phyloP scores from a whole-genome alignment of 2,113 vertebrate species.

The Oncorhynchus clarkii region DNA sequence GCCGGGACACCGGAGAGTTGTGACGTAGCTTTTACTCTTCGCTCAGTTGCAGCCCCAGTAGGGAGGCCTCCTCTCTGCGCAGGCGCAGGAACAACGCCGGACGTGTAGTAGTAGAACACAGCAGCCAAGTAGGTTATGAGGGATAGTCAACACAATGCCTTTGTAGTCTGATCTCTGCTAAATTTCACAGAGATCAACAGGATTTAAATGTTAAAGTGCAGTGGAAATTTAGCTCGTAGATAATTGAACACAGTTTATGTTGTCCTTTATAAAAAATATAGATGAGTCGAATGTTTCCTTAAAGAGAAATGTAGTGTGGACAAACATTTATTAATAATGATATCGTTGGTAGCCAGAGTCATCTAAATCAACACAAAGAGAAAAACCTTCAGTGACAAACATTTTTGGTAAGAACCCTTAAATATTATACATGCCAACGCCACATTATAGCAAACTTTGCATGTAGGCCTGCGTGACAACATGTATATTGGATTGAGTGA shows the following conservation, averaged over 20 bases:
- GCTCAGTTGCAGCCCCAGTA: conserved; percentile 55
- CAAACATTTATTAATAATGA: not conserved
- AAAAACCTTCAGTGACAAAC: too few species aligned
- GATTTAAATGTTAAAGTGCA: not conserved
- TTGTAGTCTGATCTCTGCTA: not conserved
- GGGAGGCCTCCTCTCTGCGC: conserved; percentile 49
- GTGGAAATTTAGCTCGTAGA: too few species aligned
- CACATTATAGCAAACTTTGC: not conserved
- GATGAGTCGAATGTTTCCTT: too few species aligned
- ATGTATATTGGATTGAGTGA: too few species aligned
- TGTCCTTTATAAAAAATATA: not conserved
- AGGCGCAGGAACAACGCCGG: conserved; percentile 19
- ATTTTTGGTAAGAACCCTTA: too few species aligned
- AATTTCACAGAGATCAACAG: not conserved
- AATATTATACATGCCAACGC: not conserved
- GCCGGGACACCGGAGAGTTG: conserved; percentile 76
- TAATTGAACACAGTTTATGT: not conserved
- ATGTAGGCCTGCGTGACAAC: too few species aligned
- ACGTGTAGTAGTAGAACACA: not conserved
- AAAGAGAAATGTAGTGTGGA: not conserved
- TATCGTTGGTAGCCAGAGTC: too few species aligned
- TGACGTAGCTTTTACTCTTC: conserved; percentile 76
- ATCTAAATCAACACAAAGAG: too few species aligned
- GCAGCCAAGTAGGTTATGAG: conserved; percentile 20
- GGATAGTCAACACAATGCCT: conserved; percentile 13